These are phyloP conservation scores for Agonum fuliginosum DNA, from an alignment of 2,888 invertebrate species.

Conservation along the genomic window DNA sequence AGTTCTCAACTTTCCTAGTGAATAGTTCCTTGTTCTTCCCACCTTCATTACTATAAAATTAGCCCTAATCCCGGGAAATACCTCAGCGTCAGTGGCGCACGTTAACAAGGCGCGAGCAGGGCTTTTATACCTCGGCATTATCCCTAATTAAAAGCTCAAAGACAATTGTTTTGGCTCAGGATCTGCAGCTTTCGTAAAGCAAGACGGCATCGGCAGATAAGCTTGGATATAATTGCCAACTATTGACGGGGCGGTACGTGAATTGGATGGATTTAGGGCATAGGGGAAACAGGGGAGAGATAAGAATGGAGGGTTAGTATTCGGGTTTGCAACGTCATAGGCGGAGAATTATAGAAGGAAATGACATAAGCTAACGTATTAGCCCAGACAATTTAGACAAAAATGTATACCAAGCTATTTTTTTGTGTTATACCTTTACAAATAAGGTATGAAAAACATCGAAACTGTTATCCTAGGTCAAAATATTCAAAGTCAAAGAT, in stretches of 20 bases:
- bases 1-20: neutral
- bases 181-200: conserved; percentile 5
- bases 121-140: conserved; percentile 43
- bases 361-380: too few relatives aligned
- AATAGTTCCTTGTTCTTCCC: neutral
- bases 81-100: conserved; percentile 26
- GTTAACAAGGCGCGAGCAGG: conserved; percentile 31
- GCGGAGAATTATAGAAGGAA: too few relatives aligned
- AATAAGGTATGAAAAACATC: too few relatives aligned
- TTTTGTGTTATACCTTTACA: too few relatives aligned
- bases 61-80: conserved; percentile 1
- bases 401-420: too few relatives aligned
- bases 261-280: too few relatives aligned
- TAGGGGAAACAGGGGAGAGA: too few relatives aligned
- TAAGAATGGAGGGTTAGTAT: too few relatives aligned
- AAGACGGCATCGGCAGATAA: conserved; percentile 40
- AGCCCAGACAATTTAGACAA: too few relatives aligned
- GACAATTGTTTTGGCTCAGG: conserved; percentile 51
- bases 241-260: conserved; percentile 29
- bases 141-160: conserved; percentile 51
- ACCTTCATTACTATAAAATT: conserved; percentile 39
- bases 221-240: conserved; percentile 38
- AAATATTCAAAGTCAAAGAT: too few relatives aligned
- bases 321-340: too few relatives aligned
- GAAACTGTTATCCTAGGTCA: too few relatives aligned